Conservation (phyloP, 64 coral and sea anemone species). For the Stichodactyla mertensii region DNA sequence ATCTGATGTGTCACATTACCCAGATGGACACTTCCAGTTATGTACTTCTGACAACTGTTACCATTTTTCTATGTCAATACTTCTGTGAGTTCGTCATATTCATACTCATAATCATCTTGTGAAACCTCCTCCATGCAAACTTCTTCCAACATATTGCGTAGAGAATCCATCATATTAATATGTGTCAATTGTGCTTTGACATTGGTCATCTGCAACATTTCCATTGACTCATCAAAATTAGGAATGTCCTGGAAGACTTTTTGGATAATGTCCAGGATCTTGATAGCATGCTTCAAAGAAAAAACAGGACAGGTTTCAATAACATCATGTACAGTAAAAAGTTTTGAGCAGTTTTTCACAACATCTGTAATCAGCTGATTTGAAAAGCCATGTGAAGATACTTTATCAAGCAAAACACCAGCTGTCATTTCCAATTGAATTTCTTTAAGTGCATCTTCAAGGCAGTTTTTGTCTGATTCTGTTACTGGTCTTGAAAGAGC, state of each 20-base stretch:
- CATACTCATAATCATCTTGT: neutral
- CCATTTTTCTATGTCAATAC: neutral
- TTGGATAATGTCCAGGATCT: neutral
- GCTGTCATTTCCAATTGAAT: neutral
- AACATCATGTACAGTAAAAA: slow-evolving; percentile 24
- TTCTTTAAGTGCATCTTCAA: neutral
- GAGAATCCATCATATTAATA: neutral
- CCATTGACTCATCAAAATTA: slow-evolving; percentile 31
- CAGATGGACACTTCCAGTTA: neutral
- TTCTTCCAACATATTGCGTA: neutral
- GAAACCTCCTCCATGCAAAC: neutral
- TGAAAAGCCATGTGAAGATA: neutral
- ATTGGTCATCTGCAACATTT: neutral
- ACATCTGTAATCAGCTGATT: neutral
- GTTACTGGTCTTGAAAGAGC: neutral
- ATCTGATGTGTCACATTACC: no score
- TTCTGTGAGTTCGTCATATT: neutral
- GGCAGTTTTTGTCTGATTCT: neutral
- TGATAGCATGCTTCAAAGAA: neutral
- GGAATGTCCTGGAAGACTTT: slow-evolving; percentile 14
- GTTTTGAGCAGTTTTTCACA: slow-evolving; percentile 23
- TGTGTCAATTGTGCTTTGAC: slow-evolving; percentile 7
- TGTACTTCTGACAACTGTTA: neutral
- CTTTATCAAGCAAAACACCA: neutral
- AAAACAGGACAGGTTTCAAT: slow-evolving; percentile 12